Percentiles rank a stretch among this genome's conserved stretches.
Conservation (phyloP, 2,888 invertebrate species). For the Aproaerema taeniolella region DNA sequence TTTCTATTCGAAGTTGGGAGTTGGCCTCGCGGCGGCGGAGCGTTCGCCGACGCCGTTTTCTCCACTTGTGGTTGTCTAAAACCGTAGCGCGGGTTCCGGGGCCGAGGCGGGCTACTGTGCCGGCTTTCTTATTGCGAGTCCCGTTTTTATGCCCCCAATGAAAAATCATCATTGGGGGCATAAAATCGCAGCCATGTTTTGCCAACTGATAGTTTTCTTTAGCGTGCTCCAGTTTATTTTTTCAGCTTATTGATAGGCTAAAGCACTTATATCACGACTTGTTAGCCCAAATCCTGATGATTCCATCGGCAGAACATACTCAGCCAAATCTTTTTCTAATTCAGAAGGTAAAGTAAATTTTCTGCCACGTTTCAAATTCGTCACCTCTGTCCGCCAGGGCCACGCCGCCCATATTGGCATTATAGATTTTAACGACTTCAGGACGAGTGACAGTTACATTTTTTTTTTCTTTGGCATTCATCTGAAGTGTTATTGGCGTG, state of each 20-base stretch:
- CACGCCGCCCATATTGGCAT: neutral
- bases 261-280: conserved; percentile 3
- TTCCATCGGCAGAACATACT: conserved; percentile 13
- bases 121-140: too few species aligned
- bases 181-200: conserved; percentile 14
- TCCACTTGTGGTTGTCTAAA: too few species aligned
- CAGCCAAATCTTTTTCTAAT: conserved; percentile 6
- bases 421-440: neutral
- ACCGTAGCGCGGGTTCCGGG: too few species aligned
- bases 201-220: conserved; percentile 14
- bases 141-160: too few species aligned
- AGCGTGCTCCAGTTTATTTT: conserved; percentile 12
- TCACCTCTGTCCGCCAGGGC: neutral
- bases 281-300: conserved; percentile 11
- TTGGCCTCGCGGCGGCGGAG: too few species aligned
- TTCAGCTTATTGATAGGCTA: conserved; percentile 14
- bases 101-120: too few species aligned
- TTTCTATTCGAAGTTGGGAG: too few species aligned
- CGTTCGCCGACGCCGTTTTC: too few species aligned
- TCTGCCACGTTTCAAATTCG: conserved; percentile 11
- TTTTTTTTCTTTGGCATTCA: too few species aligned
- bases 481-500: too few species aligned
- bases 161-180: conserved; percentile 27
- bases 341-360: conserved; percentile 6
- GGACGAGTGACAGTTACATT: too few species aligned